These are phyloP conservation scores for Harpalus rubripes DNA, from an alignment of 2,888 invertebrate species.

Conservation along the genomic window DNA sequence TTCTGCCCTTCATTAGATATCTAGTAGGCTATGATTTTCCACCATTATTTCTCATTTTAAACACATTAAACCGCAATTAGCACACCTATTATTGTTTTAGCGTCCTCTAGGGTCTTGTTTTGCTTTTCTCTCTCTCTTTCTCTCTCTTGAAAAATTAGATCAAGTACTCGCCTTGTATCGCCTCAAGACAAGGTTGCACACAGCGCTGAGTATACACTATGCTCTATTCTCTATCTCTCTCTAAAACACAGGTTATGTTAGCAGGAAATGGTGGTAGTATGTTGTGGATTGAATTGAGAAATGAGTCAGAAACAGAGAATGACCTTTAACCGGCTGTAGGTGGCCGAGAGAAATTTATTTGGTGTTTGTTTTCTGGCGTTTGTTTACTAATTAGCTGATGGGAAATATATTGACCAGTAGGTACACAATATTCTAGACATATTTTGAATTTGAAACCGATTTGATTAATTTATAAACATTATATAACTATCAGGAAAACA, in stretches of 20 bases:
- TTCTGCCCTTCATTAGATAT: background rate
- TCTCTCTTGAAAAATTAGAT: slow-evolving; percentile 56
- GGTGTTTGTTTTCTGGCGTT: background rate
- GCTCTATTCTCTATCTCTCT: background rate
- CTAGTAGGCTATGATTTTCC: background rate
- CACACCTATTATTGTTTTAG: background rate
- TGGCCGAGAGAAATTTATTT: background rate
- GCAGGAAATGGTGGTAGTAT: background rate
- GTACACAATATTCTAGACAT: background rate
- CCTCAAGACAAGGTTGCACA: slow-evolving; percentile 45
- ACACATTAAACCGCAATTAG: background rate
- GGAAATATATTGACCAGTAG: background rate
- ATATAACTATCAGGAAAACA: background rate
- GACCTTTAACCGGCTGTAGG: background rate
- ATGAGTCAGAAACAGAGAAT: background rate
- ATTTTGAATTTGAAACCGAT: background rate
- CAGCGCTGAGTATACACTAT: slow-evolving; percentile 19
- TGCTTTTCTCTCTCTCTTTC: background rate
- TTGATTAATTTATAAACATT: background rate
- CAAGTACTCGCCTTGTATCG: slow-evolving; percentile 59
- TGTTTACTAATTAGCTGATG: slow-evolving; percentile 2
- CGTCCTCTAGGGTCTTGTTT: slow-evolving; percentile 4
- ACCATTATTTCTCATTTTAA: background rate
- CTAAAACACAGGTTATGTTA: background rate
- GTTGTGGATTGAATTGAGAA: background rate